These are phyloP conservation scores for Chymomyza amoena DNA, from an alignment of 2,888 invertebrate species.

Conservation along the genomic window DNA sequence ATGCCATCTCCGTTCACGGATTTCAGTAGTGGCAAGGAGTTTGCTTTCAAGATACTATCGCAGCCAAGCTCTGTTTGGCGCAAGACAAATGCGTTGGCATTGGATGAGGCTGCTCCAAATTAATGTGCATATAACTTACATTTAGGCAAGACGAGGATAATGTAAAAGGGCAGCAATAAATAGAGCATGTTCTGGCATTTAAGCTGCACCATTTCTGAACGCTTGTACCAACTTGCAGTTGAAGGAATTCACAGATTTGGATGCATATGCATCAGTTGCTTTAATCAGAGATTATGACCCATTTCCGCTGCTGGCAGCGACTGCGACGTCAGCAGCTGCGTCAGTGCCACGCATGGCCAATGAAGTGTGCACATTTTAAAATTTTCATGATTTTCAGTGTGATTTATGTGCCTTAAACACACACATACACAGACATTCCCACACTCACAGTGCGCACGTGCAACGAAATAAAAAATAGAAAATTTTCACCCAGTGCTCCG, in stretches of 20 bases:
- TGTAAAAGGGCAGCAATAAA: background rate
- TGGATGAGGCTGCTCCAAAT: slow-evolving; percentile 58
- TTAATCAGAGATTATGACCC: background rate
- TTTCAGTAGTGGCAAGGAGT: background rate
- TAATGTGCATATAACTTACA: slow-evolving; percentile 62
- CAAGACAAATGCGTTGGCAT: slow-evolving; percentile 52
- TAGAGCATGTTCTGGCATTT: slow-evolving; percentile 32
- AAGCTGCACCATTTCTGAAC: slow-evolving; percentile 50
- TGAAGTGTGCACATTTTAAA: slow-evolving; percentile 64
- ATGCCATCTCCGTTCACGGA: background rate
- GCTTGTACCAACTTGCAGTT: background rate
- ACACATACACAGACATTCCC: background rate
- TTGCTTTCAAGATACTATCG: background rate
- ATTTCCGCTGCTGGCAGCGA: background rate
- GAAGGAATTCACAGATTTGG: background rate
- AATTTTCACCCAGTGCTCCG: background rate
- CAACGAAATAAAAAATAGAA: background rate
- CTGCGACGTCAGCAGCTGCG: background rate
- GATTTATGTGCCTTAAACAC: background rate
- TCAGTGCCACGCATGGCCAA: slow-evolving; percentile 22
- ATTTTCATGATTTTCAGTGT: slow-evolving; percentile 48
- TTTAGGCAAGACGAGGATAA: slow-evolving; percentile 20
- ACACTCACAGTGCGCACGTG: no score
- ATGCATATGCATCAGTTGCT: background rate
- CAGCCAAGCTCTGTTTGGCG: slow-evolving; percentile 20